Evolutionary conservation across 2,888 invertebrate genomes (phyloP).

Genomic region (Rosalia funebris): DNA sequence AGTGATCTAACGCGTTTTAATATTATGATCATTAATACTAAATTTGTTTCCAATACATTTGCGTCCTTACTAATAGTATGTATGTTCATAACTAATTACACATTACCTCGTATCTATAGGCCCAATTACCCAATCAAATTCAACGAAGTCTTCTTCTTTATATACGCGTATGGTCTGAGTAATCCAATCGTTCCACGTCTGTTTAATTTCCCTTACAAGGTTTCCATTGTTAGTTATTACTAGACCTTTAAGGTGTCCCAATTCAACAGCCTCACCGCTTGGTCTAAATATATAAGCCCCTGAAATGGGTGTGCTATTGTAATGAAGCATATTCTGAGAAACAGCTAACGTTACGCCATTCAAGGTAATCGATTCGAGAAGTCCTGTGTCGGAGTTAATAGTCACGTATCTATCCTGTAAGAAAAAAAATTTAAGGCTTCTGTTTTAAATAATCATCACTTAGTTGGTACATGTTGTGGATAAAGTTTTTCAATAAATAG

Average conservation of each 20-base stretch:
- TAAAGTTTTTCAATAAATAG: too few species aligned
- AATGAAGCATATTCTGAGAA: constrained; percentile 8
- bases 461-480: too few species aligned
- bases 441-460: too few species aligned
- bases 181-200: constrained; percentile 73
- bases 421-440: too few species aligned
- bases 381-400: constrained; percentile 8
- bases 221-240: constrained; percentile 64
- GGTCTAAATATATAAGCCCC: constrained; percentile 24
- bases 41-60: too few species aligned
- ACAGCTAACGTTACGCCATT: constrained; percentile 18
- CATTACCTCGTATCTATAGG: constrained; percentile 65
- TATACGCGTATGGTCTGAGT: constrained; percentile 76
- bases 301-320: background rate
- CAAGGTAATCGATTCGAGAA: constrained; percentile 25
- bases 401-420: constrained; percentile 22
- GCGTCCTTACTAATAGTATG: too few species aligned
- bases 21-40: too few species aligned
- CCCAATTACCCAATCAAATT: constrained; percentile 64
- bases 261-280: background rate
- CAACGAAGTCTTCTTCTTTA: constrained; percentile 63
- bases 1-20: too few species aligned
- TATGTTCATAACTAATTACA: too few species aligned
- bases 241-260: constrained; percentile 67
- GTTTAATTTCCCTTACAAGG: constrained; percentile 70